phyloP scores from a whole-genome alignment of 2,113 vertebrate genomes.

The Hepsetus odoe region DNA sequence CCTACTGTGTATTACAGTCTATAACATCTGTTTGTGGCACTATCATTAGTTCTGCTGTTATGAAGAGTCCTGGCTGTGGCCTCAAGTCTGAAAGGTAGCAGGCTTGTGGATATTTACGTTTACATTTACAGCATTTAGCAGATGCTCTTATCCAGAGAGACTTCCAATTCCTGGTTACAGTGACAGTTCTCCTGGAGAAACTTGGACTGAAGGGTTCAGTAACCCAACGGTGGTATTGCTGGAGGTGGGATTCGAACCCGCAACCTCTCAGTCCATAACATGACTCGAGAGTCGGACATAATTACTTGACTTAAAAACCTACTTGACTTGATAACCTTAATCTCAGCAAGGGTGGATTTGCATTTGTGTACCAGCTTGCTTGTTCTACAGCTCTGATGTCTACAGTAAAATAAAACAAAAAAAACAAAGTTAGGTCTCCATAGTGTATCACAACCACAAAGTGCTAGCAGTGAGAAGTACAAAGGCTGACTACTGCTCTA shows the following conservation, averaged over 20 bases:
- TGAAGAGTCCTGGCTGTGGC: background rate
- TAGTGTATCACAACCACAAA: constrained; percentile 71
- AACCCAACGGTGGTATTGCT: too few relatives aligned
- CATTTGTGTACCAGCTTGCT: constrained; percentile 51
- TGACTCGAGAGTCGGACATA: constrained; percentile 15
- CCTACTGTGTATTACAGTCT: background rate
- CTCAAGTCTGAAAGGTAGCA: background rate
- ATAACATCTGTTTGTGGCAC: background rate
- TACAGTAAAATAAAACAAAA: constrained; percentile 72
- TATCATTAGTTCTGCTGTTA: background rate
- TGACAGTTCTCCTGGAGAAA: too few relatives aligned
- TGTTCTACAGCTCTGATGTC: constrained; percentile 65
- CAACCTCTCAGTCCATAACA: background rate
- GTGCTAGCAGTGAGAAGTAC: constrained; percentile 71
- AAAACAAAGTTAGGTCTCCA: constrained; percentile 59
- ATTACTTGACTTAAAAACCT: too few relatives aligned
- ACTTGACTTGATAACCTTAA: too few relatives aligned
- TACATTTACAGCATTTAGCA: too few relatives aligned
- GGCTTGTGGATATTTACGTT: background rate
- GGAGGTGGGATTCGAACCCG: too few relatives aligned
- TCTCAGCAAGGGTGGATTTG: constrained; percentile 52
- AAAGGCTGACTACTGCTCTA: constrained; percentile 61
- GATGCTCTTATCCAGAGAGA: too few relatives aligned
- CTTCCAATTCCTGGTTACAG: too few relatives aligned
- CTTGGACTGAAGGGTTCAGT: too few relatives aligned